phyloP scores from a whole-genome alignment of 2,113 vertebrate species.

The Scalopus aquaticus region DNA sequence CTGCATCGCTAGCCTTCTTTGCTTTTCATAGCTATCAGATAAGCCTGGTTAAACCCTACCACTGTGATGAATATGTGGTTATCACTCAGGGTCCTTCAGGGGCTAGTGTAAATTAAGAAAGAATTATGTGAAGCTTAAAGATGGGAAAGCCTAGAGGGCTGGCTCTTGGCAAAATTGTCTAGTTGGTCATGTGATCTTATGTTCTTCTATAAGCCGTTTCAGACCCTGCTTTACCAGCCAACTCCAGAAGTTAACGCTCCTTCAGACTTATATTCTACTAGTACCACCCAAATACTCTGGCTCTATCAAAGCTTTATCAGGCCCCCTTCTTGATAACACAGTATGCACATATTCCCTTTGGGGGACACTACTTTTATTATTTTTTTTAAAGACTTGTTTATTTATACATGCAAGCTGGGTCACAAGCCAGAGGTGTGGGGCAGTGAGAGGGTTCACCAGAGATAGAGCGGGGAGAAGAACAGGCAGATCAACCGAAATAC shows the following conservation, averaged over 20 bases:
- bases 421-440: no score
- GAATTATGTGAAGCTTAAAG: background rate
- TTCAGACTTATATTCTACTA: background rate
- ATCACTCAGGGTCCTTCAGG: background rate
- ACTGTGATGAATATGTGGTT: background rate
- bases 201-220: background rate
- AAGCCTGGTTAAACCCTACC: background rate
- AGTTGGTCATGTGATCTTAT: background rate
- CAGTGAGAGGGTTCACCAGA: no score
- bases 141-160: background rate
- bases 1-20: background rate
- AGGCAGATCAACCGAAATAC: no score
- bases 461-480: no score
- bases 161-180: conserved; percentile 13
- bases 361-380: background rate
- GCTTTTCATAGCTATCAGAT: conserved; percentile 1
- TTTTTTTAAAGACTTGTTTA: no score
- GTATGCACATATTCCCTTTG: background rate
- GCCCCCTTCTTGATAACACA: background rate
- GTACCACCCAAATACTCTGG: background rate
- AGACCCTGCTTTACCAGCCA: background rate
- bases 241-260: background rate
- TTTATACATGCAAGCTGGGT: no score
- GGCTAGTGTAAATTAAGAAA: background rate
- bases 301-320: background rate